Evolutionary conservation across 2,797 vertebrate species (phyloP).

Genomic region (Synaphobranchus kaupii): DNA sequence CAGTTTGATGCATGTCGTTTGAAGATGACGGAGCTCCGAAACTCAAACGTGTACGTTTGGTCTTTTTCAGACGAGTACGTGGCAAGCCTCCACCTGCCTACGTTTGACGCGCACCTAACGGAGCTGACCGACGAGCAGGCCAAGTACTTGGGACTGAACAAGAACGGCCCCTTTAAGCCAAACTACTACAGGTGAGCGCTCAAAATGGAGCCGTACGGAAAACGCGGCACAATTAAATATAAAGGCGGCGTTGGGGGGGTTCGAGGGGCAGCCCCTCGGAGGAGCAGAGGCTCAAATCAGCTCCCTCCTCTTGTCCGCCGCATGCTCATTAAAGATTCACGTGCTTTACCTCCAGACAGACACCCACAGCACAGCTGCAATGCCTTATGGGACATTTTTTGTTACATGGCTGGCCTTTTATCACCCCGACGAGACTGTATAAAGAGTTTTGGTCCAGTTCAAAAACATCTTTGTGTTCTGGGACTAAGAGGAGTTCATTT

Average conservation of each 20-base stretch:
- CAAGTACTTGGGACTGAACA: slow-evolving; percentile 96
- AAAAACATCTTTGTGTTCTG: background rate
- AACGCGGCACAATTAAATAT: too few species aligned
- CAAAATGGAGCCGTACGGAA: background rate
- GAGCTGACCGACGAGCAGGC: slow-evolving; percentile 95
- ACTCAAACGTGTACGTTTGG: background rate
- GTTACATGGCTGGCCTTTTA: background rate
- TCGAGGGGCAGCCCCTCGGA: too few species aligned
- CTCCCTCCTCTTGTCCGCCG: background rate
- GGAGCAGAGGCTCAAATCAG: background rate
- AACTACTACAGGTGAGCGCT: slow-evolving; percentile 91
- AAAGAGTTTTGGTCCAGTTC: background rate
- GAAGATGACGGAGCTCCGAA: background rate
- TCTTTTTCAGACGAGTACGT: slow-evolving; percentile 89
- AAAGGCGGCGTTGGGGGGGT: too few species aligned
- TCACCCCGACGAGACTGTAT: too few species aligned
- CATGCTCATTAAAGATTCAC: background rate
- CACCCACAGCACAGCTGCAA: background rate
- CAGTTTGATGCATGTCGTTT: too few species aligned
- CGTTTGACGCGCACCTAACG: slow-evolving; percentile 94
- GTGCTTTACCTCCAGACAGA: background rate
- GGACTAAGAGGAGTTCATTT: background rate
- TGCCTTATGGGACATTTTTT: background rate
- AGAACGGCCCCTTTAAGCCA: slow-evolving; percentile 98
- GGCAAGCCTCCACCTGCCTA: slow-evolving; percentile 96